Evolutionary conservation across 2,113 vertebrate species (phyloP).

Genomic region (Chloroceryle aenea): DNA sequence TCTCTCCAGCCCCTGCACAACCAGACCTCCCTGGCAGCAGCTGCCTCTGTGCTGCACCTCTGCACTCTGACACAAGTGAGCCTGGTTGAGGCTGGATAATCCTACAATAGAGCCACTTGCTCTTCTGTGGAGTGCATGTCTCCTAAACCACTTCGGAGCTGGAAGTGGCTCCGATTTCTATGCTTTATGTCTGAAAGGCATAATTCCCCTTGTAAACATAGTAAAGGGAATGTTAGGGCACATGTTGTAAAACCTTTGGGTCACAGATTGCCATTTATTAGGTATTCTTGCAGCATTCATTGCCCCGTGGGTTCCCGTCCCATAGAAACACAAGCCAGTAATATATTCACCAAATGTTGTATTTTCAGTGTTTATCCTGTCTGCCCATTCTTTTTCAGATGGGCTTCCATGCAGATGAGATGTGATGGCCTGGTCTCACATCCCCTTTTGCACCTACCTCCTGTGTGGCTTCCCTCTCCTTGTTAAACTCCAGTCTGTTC

Average conservation of each 20-base stretch:
- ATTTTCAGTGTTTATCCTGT: background rate
- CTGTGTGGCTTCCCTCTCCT: slow-evolving; percentile 92
- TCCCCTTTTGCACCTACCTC: slow-evolving; percentile 80
- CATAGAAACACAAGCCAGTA: background rate
- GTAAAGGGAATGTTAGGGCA: background rate
- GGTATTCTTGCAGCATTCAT: background rate
- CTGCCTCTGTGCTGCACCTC: background rate
- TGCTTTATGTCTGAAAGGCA: background rate
- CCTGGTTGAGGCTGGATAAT: background rate
- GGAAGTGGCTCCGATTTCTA: background rate
- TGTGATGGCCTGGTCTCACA: rapidly evolving
- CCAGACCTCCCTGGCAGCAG: background rate
- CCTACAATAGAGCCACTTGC: background rate
- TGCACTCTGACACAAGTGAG: background rate
- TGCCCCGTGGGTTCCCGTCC: background rate
- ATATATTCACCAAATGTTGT: background rate
- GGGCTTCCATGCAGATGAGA: background rate
- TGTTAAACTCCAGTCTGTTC: slow-evolving; percentile 90
- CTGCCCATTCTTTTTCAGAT: background rate
- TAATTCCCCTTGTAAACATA: background rate
- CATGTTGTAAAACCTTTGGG: background rate
- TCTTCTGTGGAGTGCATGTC: background rate
- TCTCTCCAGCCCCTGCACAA: background rate
- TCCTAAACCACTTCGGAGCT: background rate
- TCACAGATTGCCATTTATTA: background rate